Base-by-base conservation (phyloP, 2,113 vertebrate genomes). In the Gallinago paraguaiae region DNA sequence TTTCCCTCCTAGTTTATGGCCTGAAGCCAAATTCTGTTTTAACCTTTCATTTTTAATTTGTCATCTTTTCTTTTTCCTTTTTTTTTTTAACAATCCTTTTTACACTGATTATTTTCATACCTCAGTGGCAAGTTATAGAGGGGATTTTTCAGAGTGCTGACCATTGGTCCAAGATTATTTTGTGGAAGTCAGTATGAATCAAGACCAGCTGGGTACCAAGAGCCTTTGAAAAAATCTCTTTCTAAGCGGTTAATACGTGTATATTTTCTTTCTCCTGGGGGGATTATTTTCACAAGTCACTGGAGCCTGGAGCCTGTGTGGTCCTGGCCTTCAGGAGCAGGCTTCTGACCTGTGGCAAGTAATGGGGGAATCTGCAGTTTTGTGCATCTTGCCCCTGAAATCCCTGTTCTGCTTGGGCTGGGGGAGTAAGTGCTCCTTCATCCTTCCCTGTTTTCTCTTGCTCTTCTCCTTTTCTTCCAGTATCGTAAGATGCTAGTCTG, bases 221-320 rank as follows among this genome's bases (percentile, higher is more conserved):
- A 86, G 93, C 82, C 77, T 97, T 96, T 96, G 95, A 96, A 96
- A 96, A 96, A 96, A 89, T 78, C 72, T 81, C 76, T 92, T 75
- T 92, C 84, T 82, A 37, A 93, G 83, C 80, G 84, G 84, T 91
- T 96, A 96, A 93, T 94, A 70, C 13, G 2, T 94, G 92, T 67
- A 67, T 96, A 86, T 96, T 96, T 96, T 89, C 89, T 84, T 92
- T 95, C 77, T 89, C 86, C 89, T 69, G 89, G 74, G 84, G 89
- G 91, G 91, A 82, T 96, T 82, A 81, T 96, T 94, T 87, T 90
- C 74, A 92, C 88, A 93, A 90, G 80, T 82, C 54, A 24, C 69
- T 75, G 69, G 68, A 82, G 59, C 71, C 13, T 69, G 43, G 41
- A 94, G 81, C 69, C 60, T 91, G 86, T 75, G 94, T 95, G 91